Evolutionary conservation across 2,113 vertebrate species (phyloP).

Genomic region (Passer montanus): DNA sequence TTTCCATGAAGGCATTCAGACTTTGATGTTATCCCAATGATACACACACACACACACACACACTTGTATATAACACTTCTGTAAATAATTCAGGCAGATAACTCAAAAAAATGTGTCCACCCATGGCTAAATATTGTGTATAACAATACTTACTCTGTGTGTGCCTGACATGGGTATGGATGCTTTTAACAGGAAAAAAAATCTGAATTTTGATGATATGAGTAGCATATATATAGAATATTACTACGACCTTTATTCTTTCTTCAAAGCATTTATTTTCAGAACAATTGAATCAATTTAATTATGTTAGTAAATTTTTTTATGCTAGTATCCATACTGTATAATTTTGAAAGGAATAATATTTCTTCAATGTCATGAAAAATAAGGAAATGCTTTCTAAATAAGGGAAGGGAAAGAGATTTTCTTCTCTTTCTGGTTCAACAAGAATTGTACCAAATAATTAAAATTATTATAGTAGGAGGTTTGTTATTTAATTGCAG

Average conservation of each 20-base stretch:
- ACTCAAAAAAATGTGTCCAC: neutral
- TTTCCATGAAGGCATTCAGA: neutral
- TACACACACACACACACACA: too few relatives aligned
- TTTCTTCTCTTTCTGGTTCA: neutral
- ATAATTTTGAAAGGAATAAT: neutral
- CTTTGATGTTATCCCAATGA: neutral
- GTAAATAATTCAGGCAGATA: neutral
- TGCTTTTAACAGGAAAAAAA: neutral
- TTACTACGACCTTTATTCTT: neutral
- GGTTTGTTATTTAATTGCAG: neutral
- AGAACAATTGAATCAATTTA: neutral
- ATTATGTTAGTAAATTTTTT: neutral
- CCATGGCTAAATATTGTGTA: neutral
- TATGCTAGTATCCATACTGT: neutral
- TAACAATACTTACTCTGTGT: neutral
- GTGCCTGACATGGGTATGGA: neutral
- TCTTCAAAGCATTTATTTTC: neutral
- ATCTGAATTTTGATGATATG: neutral
- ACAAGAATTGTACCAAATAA: neutral
- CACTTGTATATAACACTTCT: neutral
- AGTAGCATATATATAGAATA: neutral
- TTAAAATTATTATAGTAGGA: neutral
- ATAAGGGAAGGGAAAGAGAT: neutral
- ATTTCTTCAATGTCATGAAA: neutral
- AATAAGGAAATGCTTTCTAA: neutral